Percentiles rank a stretch among this genome's conserved stretches.
Conservation (phyloP, 2,888 invertebrate genomes). For the Watsonalla binaria region DNA sequence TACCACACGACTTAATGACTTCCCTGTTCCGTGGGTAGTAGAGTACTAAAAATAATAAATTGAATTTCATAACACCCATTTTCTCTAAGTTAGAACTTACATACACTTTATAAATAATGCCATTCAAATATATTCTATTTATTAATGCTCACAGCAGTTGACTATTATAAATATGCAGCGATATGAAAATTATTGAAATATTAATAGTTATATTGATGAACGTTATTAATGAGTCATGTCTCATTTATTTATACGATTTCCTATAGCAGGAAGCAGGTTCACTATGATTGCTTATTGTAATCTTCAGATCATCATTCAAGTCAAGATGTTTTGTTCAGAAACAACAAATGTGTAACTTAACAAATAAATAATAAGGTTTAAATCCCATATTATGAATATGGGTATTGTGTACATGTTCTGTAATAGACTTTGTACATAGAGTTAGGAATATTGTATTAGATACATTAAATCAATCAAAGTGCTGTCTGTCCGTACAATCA, state of each 20-base stretch:
- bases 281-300: not conserved
- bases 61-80: not conserved
- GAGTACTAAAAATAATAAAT: no score
- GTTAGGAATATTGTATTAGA: no score
- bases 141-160: slow-evolving; percentile 23
- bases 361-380: not conserved
- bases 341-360: not conserved
- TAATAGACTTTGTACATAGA: no score
- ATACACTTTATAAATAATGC: slow-evolving; percentile 7
- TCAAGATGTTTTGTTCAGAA: not conserved
- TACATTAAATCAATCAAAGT: not conserved
- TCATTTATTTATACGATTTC: slow-evolving; percentile 17
- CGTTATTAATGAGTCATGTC: slow-evolving; percentile 22
- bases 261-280: slow-evolving; percentile 4
- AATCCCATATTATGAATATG: not conserved
- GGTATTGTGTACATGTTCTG: no score
- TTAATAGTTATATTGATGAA: slow-evolving; percentile 20
- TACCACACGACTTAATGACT: no score
- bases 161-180: slow-evolving; percentile 23
- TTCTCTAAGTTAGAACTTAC: slow-evolving; percentile 7
- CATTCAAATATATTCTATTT: slow-evolving; percentile 5
- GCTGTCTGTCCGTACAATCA: not conserved
- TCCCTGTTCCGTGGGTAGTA: no score
- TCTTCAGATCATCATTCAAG: not conserved
- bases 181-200: slow-evolving; percentile 26